These are phyloP conservation scores for Xylota sylvarum DNA, from an alignment of 2,888 invertebrate genomes.

Conservation along the genomic window DNA sequence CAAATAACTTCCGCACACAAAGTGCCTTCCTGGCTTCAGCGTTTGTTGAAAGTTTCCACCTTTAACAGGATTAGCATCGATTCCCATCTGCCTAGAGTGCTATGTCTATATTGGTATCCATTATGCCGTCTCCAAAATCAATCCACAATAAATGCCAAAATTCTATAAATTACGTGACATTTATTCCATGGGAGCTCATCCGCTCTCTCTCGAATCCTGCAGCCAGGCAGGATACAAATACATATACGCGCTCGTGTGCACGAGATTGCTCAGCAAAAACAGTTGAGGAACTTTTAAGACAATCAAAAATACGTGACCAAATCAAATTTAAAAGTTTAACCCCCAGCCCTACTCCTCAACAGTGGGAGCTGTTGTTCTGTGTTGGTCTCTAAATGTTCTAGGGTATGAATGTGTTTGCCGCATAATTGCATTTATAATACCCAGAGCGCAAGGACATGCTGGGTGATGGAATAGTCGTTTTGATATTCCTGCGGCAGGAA, in stretches of 20 bases:
- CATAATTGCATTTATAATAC: conserved; percentile 74
- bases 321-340: conserved; percentile 73
- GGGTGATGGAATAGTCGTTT: conserved; percentile 61
- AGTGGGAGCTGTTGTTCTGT: conserved; percentile 31
- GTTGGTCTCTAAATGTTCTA: not conserved
- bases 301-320: conserved; percentile 75
- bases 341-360: not conserved
- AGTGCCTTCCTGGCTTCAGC: conserved; percentile 28
- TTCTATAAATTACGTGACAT: conserved; percentile 72
- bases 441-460: conserved; percentile 38
- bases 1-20: conserved; percentile 22
- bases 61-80: conserved; percentile 30
- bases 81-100: not conserved
- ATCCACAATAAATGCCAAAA: conserved; percentile 60
- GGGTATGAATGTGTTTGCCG: conserved; percentile 64
- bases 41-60: not conserved
- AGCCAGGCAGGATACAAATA: not conserved
- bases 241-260: not conserved
- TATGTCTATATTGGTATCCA: not conserved
- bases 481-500: conserved; percentile 66
- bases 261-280: conserved; percentile 39
- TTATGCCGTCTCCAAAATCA: conserved; percentile 56
- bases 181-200: conserved; percentile 49
- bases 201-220: not conserved
- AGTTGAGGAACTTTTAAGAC: conserved; percentile 64